Evolutionary conservation across 2,113 vertebrate species (phyloP).

Genomic region (Pungitius pungitius): DNA sequence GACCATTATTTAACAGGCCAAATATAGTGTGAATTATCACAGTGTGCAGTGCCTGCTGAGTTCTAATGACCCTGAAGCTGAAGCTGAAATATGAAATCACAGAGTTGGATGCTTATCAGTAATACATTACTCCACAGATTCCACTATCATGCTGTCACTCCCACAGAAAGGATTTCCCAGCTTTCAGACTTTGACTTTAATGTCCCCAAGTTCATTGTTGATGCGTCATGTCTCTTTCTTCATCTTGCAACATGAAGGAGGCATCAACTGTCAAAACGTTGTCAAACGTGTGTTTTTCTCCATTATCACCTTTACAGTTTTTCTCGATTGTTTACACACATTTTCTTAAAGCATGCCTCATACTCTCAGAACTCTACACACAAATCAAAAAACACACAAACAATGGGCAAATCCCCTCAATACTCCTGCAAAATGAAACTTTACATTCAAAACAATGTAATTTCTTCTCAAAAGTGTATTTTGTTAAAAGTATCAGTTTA

Average conservation of each 20-base stretch:
- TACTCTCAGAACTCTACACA: too few relatives aligned
- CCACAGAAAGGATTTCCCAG: neutral
- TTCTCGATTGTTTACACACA: too few relatives aligned
- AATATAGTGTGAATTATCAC: neutral
- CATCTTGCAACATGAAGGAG: neutral
- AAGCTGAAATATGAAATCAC: constrained; percentile 6
- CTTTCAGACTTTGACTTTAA: neutral
- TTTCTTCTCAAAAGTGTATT: too few relatives aligned
- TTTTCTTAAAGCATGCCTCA: too few relatives aligned
- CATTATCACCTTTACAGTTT: neutral
- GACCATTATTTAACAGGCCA: neutral
- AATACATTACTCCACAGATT: neutral
- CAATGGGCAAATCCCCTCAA: too few relatives aligned
- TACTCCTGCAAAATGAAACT: too few relatives aligned
- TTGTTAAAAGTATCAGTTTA: too few relatives aligned
- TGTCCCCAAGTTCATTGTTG: neutral
- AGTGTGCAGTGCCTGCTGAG: constrained; percentile 12
- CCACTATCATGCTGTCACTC: neutral
- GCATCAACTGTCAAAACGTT: neutral
- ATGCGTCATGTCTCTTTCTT: neutral
- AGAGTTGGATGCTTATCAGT: neutral
- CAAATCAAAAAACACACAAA: too few relatives aligned
- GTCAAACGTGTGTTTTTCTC: neutral
- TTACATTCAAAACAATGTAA: too few relatives aligned
- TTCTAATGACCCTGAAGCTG: constrained; percentile 29